Base-by-base conservation (phyloP, 2,113 vertebrate genomes). In the Limnothrissa miodon region DNA sequence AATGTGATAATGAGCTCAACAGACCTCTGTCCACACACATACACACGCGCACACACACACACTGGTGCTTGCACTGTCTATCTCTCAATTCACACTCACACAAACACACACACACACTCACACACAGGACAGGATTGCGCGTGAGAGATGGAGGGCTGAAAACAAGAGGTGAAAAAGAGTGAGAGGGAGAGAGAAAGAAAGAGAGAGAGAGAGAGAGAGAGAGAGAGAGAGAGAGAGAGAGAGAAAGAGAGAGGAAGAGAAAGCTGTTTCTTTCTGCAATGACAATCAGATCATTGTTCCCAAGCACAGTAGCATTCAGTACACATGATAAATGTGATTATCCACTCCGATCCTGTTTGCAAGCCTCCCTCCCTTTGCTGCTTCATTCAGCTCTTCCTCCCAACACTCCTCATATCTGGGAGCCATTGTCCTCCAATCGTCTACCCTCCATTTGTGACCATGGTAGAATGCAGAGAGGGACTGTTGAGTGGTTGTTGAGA, bases 321-420 rank as follows among this genome's bases (percentile, higher is more conserved):
- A 90, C 92, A 92, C 92, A 90, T 86, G 89, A 91, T 93, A 90
- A 90, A 91, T 89, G 83, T 83, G 85, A 88, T 91, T 86, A 90
- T 45, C 79, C 79, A 15, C 25, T 74, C 33, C 10, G 33, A 74
- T 74, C 66, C 66, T 74, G 66, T 74, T 74, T 36, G 33, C 66
- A 39, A 33, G 66, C 33, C 33, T 74, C 1, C 66, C 66, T 33
- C 11, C 66, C 13, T 36, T 13, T 48, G 10, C 46, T 48, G 10
- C 15, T 1, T 13, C 15, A 2, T 23, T 62, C 66, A 36, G 66
- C 66, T 74, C 1, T 5, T 74, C 53, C 44, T 70, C 79, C 48
- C 33, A 48, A 81, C 85, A 36, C 66, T 33, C 62, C 4, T 29
- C 62, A 74, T 74, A 0, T 33, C 1, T 33, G 5, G 3, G 5